Evolutionary conservation across 2,888 invertebrate genomes (phyloP).

Genomic region (Stenotaenia linearis): DNA sequence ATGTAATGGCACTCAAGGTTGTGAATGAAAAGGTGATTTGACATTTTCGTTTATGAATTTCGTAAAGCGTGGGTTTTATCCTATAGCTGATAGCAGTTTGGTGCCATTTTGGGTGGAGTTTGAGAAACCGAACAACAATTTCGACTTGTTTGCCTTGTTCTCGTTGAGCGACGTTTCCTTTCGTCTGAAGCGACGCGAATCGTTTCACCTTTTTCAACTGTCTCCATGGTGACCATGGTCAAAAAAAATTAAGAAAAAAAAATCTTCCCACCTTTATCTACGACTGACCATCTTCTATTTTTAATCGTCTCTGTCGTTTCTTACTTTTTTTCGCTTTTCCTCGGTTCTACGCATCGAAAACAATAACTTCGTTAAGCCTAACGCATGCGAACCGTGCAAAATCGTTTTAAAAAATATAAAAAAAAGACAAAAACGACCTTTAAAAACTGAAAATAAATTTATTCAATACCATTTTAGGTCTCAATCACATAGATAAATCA

Average conservation of each 20-base stretch:
- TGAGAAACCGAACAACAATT: constrained; percentile 12
- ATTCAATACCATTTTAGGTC: not conserved
- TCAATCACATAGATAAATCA: not conserved
- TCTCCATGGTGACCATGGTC: not conserved
- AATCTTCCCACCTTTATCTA: no score
- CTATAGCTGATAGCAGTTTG: not conserved
- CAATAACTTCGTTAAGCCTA: no score
- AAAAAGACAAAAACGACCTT: no score
- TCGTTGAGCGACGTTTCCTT: constrained; percentile 15
- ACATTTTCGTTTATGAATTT: not conserved
- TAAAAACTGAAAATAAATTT: no score
- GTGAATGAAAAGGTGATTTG: not conserved
- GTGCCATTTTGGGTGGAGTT: not conserved
- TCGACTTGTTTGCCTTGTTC: constrained; percentile 17
- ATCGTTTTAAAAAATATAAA: no score
- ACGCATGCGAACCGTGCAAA: no score
- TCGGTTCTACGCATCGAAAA: no score
- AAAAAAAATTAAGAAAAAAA: not conserved
- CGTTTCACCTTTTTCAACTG: constrained; percentile 16
- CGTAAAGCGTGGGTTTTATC: not conserved
- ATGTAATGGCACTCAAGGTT: not conserved
- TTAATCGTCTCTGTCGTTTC: not conserved
- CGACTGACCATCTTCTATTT: no score
- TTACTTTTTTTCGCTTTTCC: not conserved
- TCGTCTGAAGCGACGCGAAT: constrained; percentile 23